These are phyloP conservation scores for Harmothoe impar DNA, from an alignment of 2,888 invertebrate species.

Conservation along the genomic window DNA sequence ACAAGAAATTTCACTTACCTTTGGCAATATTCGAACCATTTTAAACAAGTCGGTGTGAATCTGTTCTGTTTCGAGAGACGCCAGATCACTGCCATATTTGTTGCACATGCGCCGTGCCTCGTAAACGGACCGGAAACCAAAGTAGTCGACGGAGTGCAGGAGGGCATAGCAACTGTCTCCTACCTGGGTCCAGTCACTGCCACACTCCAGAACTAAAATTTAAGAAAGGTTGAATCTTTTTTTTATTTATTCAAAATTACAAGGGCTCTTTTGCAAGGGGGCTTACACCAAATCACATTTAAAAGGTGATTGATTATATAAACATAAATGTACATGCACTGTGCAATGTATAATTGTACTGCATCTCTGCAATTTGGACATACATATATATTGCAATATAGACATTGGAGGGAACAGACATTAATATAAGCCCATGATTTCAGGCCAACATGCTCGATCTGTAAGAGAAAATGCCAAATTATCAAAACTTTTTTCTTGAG, in stretches of 20 bases:
- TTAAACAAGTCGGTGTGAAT: neutral
- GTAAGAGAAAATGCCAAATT: too few species aligned
- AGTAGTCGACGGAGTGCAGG: neutral
- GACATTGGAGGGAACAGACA: too few species aligned
- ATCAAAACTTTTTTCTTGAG: too few species aligned
- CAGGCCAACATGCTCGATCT: too few species aligned
- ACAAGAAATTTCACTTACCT: neutral
- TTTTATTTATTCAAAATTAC: too few species aligned
- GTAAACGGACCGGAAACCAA: constrained; percentile 4
- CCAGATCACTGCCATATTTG: neutral
- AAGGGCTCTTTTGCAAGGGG: neutral
- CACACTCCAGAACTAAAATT: neutral
- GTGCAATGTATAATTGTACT: neutral
- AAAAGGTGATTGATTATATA: neutral
- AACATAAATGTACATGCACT: neutral
- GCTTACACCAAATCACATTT: neutral
- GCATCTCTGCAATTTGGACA: too few species aligned
- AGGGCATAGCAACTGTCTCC: neutral
- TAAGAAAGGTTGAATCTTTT: neutral
- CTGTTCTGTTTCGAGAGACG: neutral
- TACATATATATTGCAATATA: too few species aligned
- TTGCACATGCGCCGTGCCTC: constrained; percentile 12
- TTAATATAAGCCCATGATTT: too few species aligned
- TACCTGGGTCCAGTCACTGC: neutral
- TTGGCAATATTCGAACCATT: neutral